phyloP scores from a whole-genome alignment of 2,113 vertebrate species.

The Mungos mungo region DNA sequence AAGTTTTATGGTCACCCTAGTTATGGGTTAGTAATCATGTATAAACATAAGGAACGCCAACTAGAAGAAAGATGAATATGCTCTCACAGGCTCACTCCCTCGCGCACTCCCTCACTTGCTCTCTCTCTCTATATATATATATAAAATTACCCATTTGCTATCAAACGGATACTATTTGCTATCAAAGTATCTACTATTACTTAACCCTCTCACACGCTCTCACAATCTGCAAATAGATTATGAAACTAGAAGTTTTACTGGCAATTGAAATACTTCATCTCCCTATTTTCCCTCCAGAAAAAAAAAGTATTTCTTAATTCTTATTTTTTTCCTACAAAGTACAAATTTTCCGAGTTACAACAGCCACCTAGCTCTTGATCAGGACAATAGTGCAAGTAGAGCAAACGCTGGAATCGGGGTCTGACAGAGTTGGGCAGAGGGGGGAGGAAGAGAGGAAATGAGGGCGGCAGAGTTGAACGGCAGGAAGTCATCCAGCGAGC shows the following conservation, averaged over 20 bases:
- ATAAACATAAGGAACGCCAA: not conserved
- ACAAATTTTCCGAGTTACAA: not conserved
- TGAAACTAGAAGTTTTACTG: not conserved
- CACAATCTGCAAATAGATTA: not conserved
- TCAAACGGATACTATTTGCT: not conserved
- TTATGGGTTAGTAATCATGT: not conserved
- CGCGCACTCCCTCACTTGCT: not conserved
- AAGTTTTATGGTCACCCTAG: not conserved
- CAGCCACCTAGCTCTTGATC: not conserved
- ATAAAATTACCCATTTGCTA: not conserved
- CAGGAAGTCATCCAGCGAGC: not conserved
- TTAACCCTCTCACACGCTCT: not conserved
- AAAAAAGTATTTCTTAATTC: not conserved
- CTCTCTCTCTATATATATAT: not conserved
- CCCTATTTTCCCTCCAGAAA: not conserved
- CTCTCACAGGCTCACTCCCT: not conserved
- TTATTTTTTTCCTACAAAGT: not conserved
- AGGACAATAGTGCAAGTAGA: not conserved
- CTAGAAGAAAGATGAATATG: not conserved
- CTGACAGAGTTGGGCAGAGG: not conserved
- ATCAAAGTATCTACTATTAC: too few relatives aligned
- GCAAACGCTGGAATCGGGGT: not conserved
- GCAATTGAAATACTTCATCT: not conserved
- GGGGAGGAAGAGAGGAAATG: not conserved
- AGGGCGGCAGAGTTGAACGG: not conserved